A percentile compares a stretch with the other conserved stretches of the same genome.
phyloP scores from a whole-genome alignment of 1,140 invertebrate genomes.

The Ceratina calcarata region DNA sequence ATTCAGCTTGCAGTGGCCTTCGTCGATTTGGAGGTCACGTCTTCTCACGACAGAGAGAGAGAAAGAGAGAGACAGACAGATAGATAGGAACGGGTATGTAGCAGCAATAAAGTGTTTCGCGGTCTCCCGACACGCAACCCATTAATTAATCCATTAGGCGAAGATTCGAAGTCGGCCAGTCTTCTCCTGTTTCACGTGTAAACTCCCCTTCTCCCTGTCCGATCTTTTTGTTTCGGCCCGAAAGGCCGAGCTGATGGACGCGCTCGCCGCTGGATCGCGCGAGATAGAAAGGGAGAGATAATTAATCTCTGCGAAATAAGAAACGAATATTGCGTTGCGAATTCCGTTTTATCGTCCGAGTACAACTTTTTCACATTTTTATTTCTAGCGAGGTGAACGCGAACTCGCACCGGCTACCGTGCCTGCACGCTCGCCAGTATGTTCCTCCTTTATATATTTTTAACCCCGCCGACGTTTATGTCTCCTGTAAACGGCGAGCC shows the following conservation, averaged over 20 bases:
- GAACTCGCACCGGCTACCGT: not conserved
- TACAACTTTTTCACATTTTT: slow-evolving; percentile 2
- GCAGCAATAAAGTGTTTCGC: slow-evolving; percentile 58
- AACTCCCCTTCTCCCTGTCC: not conserved
- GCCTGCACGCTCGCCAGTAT: not conserved
- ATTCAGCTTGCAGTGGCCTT: not conserved
- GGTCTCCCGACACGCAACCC: slow-evolving; percentile 65
- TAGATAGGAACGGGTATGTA: not conserved
- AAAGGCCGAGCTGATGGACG: not conserved
- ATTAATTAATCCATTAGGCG: slow-evolving; percentile 70
- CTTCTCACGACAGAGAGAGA: not conserved
- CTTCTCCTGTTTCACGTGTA: slow-evolving; percentile 55
- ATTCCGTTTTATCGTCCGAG: slow-evolving; percentile 55
- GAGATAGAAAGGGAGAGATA: slow-evolving; percentile 46
- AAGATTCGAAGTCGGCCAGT: slow-evolving; percentile 49
- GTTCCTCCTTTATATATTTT: slow-evolving; percentile 16
- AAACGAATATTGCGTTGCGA: slow-evolving; percentile 67
- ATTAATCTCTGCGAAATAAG: slow-evolving; percentile 70
- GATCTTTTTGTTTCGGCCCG: not conserved
- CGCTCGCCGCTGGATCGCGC: not conserved
- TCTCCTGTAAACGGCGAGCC: not conserved
- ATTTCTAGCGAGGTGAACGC: slow-evolving; percentile 16
- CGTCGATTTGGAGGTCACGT: slow-evolving; percentile 12
- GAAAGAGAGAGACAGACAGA: no score
- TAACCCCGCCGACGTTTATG: slow-evolving; percentile 13